Evolutionary conservation across 2,797 vertebrate genomes (phyloP).

Genomic region (Sternotherus odoratus): DNA sequence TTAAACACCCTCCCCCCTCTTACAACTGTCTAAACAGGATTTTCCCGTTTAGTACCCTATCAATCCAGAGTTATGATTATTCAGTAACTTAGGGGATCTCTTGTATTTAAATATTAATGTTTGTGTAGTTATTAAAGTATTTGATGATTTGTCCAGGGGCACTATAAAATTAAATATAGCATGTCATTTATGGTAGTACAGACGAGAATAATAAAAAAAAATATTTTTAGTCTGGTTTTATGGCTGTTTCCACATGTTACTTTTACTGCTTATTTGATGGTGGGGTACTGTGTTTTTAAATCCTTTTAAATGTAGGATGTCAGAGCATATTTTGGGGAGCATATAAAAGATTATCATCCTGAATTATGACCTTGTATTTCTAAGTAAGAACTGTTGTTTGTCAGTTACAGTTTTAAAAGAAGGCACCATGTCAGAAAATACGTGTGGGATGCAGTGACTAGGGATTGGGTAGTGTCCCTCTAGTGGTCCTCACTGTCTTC

Average conservation of each 20-base stretch:
- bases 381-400: conserved; percentile 56
- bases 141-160: conserved; percentile 76
- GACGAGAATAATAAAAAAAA: conserved; percentile 68
- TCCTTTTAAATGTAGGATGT: conserved; percentile 58
- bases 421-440: conserved; percentile 64
- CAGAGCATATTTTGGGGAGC: conserved; percentile 50
- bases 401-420: conserved; percentile 52
- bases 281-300: conserved; percentile 54
- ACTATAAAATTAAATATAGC: conserved; percentile 80
- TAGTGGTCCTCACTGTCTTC: conserved; percentile 20
- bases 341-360: conserved; percentile 60
- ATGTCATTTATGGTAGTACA: conserved; percentile 75
- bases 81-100: conserved; percentile 69
- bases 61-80: conserved; percentile 76
- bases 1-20: conserved; percentile 71
- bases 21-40: conserved; percentile 79
- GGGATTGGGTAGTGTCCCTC: conserved; percentile 6
- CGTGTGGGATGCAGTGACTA: background rate
- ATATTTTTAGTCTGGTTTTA: conserved; percentile 69
- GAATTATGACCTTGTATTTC: conserved; percentile 54
- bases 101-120: conserved; percentile 82
- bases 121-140: conserved; percentile 81
- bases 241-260: conserved; percentile 53
- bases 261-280: conserved; percentile 65
- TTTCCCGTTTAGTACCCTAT: conserved; percentile 77